These are phyloP conservation scores for Brachyhypopomus occidentalis DNA, from an alignment of 2,113 vertebrate genomes.

Conservation along the genomic window DNA sequence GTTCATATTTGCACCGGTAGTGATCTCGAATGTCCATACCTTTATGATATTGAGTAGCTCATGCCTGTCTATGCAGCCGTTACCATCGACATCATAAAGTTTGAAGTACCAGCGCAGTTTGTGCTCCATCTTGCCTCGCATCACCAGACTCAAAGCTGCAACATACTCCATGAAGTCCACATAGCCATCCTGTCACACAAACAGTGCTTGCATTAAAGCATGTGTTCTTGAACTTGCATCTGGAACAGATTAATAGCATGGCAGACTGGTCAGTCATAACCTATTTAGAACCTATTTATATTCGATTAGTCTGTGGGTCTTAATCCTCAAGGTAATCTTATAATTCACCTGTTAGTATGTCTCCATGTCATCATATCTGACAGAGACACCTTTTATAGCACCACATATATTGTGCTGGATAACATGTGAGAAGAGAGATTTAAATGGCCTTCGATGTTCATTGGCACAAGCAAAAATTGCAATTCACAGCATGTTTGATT, in stretches of 20 bases:
- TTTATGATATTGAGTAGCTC: conserved; percentile 91
- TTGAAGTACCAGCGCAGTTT: conserved; percentile 93
- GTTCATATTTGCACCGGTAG: neutral
- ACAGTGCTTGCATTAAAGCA: neutral
- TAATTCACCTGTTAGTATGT: conserved; percentile 59
- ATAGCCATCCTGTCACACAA: conserved; percentile 80
- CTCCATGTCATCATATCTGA: conserved; percentile 54
- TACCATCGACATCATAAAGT: conserved; percentile 90
- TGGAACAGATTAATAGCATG: conserved; percentile 7
- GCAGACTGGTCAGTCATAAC: neutral
- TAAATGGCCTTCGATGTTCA: neutral
- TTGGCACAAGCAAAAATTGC: neutral
- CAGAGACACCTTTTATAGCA: conserved; percentile 56
- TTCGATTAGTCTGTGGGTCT: conserved; percentile 12
- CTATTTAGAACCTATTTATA: conserved; percentile 17
- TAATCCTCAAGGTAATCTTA: conserved; percentile 62
- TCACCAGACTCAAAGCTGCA: conserved; percentile 87
- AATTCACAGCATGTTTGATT: neutral
- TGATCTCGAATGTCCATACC: conserved; percentile 60
- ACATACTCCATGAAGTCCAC: conserved; percentile 94
- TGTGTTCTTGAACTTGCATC: neutral
- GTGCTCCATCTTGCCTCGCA: conserved; percentile 92
- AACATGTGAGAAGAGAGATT: neutral
- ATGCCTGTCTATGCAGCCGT: conserved; percentile 88
- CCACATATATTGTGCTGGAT: conserved; percentile 41